Evolutionary conservation across 2,113 vertebrate species (phyloP).

Genomic region (Xiphophorus hellerii): DNA sequence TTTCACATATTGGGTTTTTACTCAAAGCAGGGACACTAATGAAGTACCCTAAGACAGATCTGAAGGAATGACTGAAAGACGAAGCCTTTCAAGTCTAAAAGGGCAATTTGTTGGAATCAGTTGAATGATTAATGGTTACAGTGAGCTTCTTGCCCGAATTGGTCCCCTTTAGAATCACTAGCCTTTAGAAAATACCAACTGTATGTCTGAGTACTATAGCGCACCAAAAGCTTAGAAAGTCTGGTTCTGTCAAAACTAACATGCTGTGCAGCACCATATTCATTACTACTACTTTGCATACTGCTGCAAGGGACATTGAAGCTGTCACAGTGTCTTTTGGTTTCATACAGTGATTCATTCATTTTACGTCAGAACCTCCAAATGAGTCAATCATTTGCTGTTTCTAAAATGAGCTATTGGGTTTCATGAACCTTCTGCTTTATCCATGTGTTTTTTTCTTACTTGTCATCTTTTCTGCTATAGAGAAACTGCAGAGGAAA

Average conservation of each 20-base stretch:
- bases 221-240: neutral
- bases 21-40: constrained; percentile 57
- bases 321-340: constrained; percentile 7
- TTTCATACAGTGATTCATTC: constrained; percentile 29
- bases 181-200: neutral
- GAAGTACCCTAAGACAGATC: constrained; percentile 55
- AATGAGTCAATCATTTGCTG: constrained; percentile 26
- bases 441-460: neutral
- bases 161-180: neutral
- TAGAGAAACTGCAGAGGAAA: neutral
- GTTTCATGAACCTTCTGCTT: neutral
- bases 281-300: neutral
- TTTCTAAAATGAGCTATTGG: constrained; percentile 2
- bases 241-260: constrained; percentile 1
- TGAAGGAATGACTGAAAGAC: constrained; percentile 63
- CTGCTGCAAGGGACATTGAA: constrained; percentile 21
- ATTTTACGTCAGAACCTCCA: constrained; percentile 24
- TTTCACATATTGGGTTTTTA: constrained; percentile 43
- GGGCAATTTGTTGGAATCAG: constrained; percentile 19
- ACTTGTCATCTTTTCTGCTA: neutral
- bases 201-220: neutral
- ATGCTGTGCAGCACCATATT: neutral
- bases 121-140: constrained; percentile 28
- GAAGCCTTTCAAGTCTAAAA: constrained; percentile 58
- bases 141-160: constrained; percentile 5